A percentile compares a stretch with the other conserved stretches of the same genome.
phyloP scores from a whole-genome alignment of 2,113 vertebrate species.

The Salvelinus sp. region DNA sequence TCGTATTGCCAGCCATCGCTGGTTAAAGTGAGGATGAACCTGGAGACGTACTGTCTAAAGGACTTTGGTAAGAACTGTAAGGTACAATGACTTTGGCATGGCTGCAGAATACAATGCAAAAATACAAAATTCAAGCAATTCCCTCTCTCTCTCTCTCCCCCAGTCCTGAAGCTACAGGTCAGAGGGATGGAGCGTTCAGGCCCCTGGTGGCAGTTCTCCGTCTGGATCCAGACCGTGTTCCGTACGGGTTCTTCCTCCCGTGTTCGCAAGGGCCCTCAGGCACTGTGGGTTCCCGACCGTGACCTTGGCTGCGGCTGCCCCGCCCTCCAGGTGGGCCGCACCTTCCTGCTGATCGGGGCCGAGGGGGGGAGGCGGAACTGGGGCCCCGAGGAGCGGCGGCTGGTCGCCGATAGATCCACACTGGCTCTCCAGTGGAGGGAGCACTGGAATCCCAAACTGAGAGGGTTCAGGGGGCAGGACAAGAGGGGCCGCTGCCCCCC shows the following conservation, averaged over 20 bases:
- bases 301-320: constrained; percentile 85
- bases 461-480: constrained; percentile 82
- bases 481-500: constrained; percentile 76
- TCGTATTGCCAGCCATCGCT: constrained; percentile 81
- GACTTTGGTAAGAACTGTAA: constrained; percentile 75
- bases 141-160: constrained; percentile 12
- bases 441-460: constrained; percentile 82
- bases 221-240: constrained; percentile 79
- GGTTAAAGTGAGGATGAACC: constrained; percentile 82
- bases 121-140: neutral
- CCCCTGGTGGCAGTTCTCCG: constrained; percentile 83
- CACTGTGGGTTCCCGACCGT: constrained; percentile 82
- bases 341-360: constrained; percentile 76
- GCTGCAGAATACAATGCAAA: constrained; percentile 18
- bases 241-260: constrained; percentile 66
- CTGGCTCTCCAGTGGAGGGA: constrained; percentile 87
- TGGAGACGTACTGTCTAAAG: constrained; percentile 84
- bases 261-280: constrained; percentile 74
- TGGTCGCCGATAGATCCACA: constrained; percentile 82
- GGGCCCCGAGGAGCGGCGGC: constrained; percentile 74
- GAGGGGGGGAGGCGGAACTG: constrained; percentile 64
- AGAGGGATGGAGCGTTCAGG: constrained; percentile 75
- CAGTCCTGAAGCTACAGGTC: constrained; percentile 83
- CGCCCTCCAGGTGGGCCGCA: constrained; percentile 72
- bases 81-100: no score